Evolutionary conservation across 2,888 invertebrate species (phyloP), one percentile per base, ranked within the genome.

Genomic region (Rhingia rostrata): DNA sequence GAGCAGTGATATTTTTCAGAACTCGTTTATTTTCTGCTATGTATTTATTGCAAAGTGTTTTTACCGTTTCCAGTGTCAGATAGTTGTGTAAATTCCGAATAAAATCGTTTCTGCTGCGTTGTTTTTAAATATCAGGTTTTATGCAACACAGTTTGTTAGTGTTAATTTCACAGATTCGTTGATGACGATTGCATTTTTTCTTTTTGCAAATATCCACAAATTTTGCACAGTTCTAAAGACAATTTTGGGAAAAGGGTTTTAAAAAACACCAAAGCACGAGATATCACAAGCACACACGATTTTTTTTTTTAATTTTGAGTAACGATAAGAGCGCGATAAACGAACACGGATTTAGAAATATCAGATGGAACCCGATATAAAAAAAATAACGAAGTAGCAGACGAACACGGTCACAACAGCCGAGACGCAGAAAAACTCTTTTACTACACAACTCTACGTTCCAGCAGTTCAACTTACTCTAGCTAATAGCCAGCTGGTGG

Each of bases 391-490:
- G 70, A 72, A 67, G 73, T 61, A 67, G 63, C 79, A 84, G 80
- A 84, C 84, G 74, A 84, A 84, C 41, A 61, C 80, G 74, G 66
- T 70, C 84, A 69, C 37, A 66, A 51, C 67, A 69, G 80, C 74
- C 75, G 75, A 84, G 69, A 66, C 75, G 49, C 74, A 67, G 66
- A 69, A 70, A 74, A 79, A 78, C 83, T 83, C 80, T 72, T 70
- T 70, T 14, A 33, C 49, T 47, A 75, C 80, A 70, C 80, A 70
- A 84, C 80, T 80, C 41, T 53, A 80, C 80, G 84, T 84, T 75
- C 75, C 84, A 84, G 37, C 79, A 80, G 84, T 75, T 84, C 69
- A 84, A 84, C 60, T 84, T 80, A 84, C 84, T 84, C 84, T 84
- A 84, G 64, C 79, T 70, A 70, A 56, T 54, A 45, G 70, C 80